Base-by-base conservation (phyloP, 2,888 invertebrate species). In the Pegoplata infirma region DNA sequence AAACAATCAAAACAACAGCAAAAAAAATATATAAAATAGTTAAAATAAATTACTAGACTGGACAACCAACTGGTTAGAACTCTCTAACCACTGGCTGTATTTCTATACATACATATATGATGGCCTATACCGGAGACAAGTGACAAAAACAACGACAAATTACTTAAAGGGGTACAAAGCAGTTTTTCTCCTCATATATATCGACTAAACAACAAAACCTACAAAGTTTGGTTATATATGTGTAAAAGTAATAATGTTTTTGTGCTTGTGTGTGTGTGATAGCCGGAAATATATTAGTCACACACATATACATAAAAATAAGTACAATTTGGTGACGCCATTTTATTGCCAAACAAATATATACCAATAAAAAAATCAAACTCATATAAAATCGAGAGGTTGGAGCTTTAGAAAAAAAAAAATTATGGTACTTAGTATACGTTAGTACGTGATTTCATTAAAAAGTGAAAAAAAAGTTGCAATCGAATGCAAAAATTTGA, bases 361-460 rank as follows among this genome's bases (percentile, higher is more conserved):
- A 74, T 19, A 59, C 61, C 71, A 80, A 66, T 71, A 73, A 80
- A 74, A 58, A 58, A 66, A 66, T 7, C 53, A 49, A 69, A 67
- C 66, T 63, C 47, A 67, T 56, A 66, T 66, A 56, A 63, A 79
- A 76, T 76, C 47, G 58, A 76, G 71, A 72, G 71, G 49, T 76
- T 51, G n/a, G 36, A 40, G 32, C 61, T 40, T 40, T n/a, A n/a
- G 14, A n/a, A 53, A 78, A 67, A 66, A 21, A 66, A 79, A 79
- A 76, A 76, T 79, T 79, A 72, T 79, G 25, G 59, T 47, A n/a
- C n/a, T n/a, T n/a, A 28, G 53, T 23, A 74, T 49, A n/a, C n/a
- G n/a, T n/a, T n/a, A 17, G 80, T 77, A 81, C 81, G 81, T 81
- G 81, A 80, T 81, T 81, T 77, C 80, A 81, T 81, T 81, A 78